Base-by-base conservation (phyloP, 2,113 vertebrate genomes). In the Motacilla tschutschensis region DNA sequence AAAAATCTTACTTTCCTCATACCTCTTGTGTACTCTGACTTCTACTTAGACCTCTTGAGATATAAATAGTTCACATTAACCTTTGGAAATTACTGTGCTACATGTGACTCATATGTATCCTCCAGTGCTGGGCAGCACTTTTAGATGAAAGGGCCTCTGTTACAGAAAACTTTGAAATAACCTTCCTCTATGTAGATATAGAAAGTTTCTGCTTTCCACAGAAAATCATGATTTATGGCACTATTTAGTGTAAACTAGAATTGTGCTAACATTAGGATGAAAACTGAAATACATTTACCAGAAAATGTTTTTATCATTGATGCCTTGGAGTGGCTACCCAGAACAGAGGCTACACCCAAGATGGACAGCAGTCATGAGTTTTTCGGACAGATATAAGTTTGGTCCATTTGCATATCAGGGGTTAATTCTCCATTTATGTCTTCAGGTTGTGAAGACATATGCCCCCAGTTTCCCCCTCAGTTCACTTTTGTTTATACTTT, bases 361-460 rank as follows among this genome's bases (percentile, higher is more conserved):
- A 40, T 12, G 16, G 12, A 31, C 8, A 5, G 8, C 1, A 1
- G 33, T 15, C 33, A 31, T 0, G 0, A 20, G 35, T 20, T 74
- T n/a, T 60, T 48, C 28, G n/a, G 9, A 59, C 9, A 48, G 17
- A 38, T 59, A 31, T 3, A 25, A 13, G 6, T 60, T 40, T n/a
- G 21, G 35, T 48, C 35, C 9, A 10, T 40, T 40, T 40, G 35
- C 44, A 17, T 16, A 60, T 16, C 13, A n/a, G 44, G 29, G 8
- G 17, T 48, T 48, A 60, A 60, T 40, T 48, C 13, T 60, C 22
- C 43, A 40, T 8, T 48, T 48, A 20, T 17, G 60, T 6, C 21
- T n/a, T 21, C 71, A 74, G 6, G 3, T 26, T 20, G 40, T n/a
- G 29, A 50, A 40, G 13, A 9, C 35, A 40, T 40, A 47, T 9